A percentile compares a stretch with the other conserved stretches of the same genome.
phyloP scores from a whole-genome alignment of 2,797 vertebrate genomes.

The Lutjanus campechanus region DNA sequence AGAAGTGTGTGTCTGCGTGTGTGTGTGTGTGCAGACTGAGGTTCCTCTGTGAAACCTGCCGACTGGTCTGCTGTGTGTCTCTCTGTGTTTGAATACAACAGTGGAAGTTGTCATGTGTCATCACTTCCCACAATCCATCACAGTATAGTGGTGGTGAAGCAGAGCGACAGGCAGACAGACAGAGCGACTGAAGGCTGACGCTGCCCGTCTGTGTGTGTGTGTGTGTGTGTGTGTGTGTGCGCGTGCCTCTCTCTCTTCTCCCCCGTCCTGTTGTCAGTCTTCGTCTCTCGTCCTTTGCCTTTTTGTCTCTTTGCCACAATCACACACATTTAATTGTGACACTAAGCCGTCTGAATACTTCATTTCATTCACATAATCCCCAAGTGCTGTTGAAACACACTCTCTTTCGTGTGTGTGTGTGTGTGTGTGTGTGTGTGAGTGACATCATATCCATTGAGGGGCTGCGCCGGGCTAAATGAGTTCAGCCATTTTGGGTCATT shows the following conservation, averaged over 20 bases:
- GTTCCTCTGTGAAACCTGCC: constrained; percentile 17
- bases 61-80: constrained; percentile 32
- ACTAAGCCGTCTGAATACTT: constrained; percentile 57
- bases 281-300: constrained; percentile 23
- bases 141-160: constrained; percentile 35
- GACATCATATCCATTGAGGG: constrained; percentile 44
- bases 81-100: constrained; percentile 39
- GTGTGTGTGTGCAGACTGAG: too few relatives aligned
- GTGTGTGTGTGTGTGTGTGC: background rate
- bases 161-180: constrained; percentile 36
- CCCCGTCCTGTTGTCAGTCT: background rate
- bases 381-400: constrained; percentile 40
- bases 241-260: background rate
- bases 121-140: constrained; percentile 67
- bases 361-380: constrained; percentile 64
- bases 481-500: constrained; percentile 58
- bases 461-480: constrained; percentile 33
- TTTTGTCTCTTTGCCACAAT: constrained; percentile 38
- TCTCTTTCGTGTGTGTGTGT: background rate
- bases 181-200: constrained; percentile 12
- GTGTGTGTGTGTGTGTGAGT: constrained; percentile 8
- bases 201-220: background rate
- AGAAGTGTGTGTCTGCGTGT: background rate
- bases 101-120: constrained; percentile 67
- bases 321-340: constrained; percentile 56